Evolutionary conservation across 2,113 vertebrate genomes (phyloP).

Genomic region (Psittacula cyanocephala): DNA sequence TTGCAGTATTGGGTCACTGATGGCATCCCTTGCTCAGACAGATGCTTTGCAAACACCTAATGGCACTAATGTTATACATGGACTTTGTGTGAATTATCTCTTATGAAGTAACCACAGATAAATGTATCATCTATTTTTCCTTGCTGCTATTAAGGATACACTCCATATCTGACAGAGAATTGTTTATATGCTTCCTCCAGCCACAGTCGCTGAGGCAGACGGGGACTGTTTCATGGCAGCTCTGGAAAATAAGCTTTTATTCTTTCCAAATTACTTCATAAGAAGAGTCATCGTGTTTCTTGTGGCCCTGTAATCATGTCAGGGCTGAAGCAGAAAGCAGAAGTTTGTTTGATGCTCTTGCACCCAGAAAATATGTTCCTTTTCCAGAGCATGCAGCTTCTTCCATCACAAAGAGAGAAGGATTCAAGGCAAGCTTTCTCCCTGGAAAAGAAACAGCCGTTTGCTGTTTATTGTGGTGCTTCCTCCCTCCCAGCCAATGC

Average conservation of each 20-base stretch:
- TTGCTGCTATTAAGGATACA: background rate
- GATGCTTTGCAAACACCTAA: background rate
- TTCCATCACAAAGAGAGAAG: background rate
- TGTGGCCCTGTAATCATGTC: background rate
- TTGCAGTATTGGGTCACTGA: background rate
- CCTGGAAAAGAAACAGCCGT: background rate
- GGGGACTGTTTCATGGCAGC: background rate
- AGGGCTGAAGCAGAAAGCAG: background rate
- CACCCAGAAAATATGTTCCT: background rate
- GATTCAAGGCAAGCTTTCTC: background rate
- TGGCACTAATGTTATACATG: background rate
- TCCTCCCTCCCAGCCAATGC: background rate
- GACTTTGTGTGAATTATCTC: background rate
- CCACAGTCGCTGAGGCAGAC: background rate
- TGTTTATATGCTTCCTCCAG: background rate
- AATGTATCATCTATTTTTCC: background rate
- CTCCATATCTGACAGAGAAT: background rate
- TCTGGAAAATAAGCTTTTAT: slow-evolving; percentile 4
- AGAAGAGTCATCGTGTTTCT: background rate
- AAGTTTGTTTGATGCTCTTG: background rate
- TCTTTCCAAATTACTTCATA: slow-evolving; percentile 11
- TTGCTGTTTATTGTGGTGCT: background rate
- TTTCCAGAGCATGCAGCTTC: background rate
- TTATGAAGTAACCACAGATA: background rate
- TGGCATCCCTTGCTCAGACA: background rate